Conservation (phyloP, 1,140 invertebrate genomes). For the Hestina assimilis region DNA sequence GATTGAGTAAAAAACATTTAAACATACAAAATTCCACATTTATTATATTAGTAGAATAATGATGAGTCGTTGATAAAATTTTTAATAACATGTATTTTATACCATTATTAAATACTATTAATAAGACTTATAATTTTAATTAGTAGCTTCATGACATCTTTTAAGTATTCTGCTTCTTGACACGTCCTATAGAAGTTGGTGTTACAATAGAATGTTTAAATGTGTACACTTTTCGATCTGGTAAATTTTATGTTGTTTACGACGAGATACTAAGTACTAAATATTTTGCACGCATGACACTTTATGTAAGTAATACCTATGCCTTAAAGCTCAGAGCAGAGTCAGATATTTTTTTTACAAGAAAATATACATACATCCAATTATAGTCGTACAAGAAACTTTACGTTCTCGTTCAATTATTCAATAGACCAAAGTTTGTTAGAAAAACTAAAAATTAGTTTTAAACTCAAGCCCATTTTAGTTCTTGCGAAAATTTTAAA, state of each 20-base stretch:
- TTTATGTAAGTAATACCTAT: not conserved
- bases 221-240: no score
- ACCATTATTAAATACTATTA: not conserved
- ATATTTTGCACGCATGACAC: no score
- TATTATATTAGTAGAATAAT: no score
- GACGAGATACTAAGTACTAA: no score
- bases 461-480: not conserved
- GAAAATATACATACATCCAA: no score
- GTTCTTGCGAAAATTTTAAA: not conserved
- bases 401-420: not conserved
- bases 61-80: no score
- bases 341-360: not conserved
- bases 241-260: no score
- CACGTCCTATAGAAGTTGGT: slow-evolving; percentile 55
- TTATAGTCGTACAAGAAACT: no score
- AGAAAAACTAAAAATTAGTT: not conserved
- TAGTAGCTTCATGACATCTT: slow-evolving; percentile 36
- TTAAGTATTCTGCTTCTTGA: slow-evolving; percentile 54
- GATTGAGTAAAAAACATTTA: no score
- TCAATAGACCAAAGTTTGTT: not conserved
- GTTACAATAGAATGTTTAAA: slow-evolving; percentile 22
- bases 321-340: not conserved
- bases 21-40: no score
- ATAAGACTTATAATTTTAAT: slow-evolving; percentile 21
- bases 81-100: not conserved